Base-by-base conservation (phyloP, 2,797 vertebrate genomes). In the Acropternis orthonyx region DNA sequence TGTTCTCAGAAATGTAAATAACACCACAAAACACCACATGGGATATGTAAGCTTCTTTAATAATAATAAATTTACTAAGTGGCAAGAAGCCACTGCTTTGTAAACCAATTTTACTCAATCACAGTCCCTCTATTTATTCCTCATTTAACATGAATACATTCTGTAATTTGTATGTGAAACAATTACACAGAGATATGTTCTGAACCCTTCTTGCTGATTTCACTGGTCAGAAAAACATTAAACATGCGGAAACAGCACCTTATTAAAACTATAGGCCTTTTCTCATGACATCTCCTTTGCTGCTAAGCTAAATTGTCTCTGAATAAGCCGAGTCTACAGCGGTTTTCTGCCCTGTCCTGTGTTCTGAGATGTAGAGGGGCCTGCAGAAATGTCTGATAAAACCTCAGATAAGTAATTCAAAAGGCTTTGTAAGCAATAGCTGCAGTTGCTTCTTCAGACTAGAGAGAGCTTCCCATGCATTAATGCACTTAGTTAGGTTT, bases 101-200 rank as follows among this genome's bases (percentile, higher is more conserved):
- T 97, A 97, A 97, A 96, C 96, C 3, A 71, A 94, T 94, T 97
- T 97, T 90, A 95, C 93, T 97, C 81, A 97, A 96, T 92, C 78
- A 95, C 91, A 95, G 92, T 94, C 67, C 65, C 72, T 85, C 87
- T 75, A 37, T 48, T 88, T 86, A 81, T 89, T 67, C 59, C 89
- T 92, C 58, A 92, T 95, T 94, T 79, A 93, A 93, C 71, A 89
- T 85, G 78, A 92, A 95, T 95, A 92, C 65, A 94, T 95, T 95
- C 94, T 84, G 90, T 74, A 85, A 95, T 92, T 65, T 90, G 89
- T 67, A 93, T 41, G 67, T 85, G 94, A 85, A 95, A 95, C 89
- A 95, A 92, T 72, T 74, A 88, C 1, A 32, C 0, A 85, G 88
- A 96, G 91, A 82, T 88, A 94, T 52, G 74, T 89, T 94, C 88